A percentile compares a stretch with the other conserved stretches of the same genome.
phyloP scores from a whole-genome alignment of 1,140 invertebrate species.

The Halesus radiatus region DNA sequence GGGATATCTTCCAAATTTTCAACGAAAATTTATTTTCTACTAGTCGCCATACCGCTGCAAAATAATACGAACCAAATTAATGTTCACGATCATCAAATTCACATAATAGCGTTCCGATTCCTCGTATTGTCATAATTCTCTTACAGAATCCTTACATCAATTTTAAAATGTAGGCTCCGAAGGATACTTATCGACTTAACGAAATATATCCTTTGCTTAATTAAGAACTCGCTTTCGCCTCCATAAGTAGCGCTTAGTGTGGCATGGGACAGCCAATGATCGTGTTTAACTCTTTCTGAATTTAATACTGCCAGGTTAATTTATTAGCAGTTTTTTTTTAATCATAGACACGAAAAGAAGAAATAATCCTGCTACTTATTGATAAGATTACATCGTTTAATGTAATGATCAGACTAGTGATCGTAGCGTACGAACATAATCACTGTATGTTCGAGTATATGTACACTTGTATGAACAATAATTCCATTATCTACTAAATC shows the following conservation, averaged over 20 bases:
- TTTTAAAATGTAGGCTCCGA: conserved; percentile 26
- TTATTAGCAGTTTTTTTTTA: too few relatives aligned
- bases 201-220: conserved; percentile 36
- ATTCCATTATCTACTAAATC: too few relatives aligned
- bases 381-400: too few relatives aligned
- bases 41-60: conserved; percentile 18
- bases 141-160: conserved; percentile 28
- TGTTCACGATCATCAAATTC: conserved; percentile 34
- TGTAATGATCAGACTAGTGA: too few relatives aligned
- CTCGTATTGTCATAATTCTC: conserved; percentile 27
- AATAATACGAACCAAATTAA: conserved; percentile 34
- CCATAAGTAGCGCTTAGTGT: too few relatives aligned
- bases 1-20: not conserved
- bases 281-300: not conserved
- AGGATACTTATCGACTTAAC: conserved; percentile 31
- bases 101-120: conserved; percentile 40
- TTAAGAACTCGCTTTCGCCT: not conserved
- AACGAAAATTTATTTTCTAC: not conserved
- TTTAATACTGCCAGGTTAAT: not conserved
- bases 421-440: too few relatives aligned
- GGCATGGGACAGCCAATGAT: not conserved
- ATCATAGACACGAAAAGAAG: too few relatives aligned
- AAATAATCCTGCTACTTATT: too few relatives aligned
- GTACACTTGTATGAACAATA: too few relatives aligned
- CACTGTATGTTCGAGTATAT: too few relatives aligned